Conservation (phyloP, 1,140 invertebrate genomes). For the Drosophila ercepeae region DNA sequence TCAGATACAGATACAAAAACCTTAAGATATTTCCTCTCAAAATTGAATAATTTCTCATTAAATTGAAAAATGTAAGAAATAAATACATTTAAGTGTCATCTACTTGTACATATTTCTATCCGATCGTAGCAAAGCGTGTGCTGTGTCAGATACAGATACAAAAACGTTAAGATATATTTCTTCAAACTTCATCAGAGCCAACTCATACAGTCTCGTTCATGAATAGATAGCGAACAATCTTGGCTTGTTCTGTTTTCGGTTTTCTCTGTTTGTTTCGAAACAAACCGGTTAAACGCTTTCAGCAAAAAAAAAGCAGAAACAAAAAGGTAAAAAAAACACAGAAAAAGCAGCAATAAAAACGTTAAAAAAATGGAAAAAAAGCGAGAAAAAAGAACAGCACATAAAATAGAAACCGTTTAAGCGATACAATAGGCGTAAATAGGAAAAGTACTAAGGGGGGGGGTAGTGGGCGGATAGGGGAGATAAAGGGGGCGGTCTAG, state of each 20-base stretch:
- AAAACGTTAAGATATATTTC: constrained; percentile 27
- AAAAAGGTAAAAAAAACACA: constrained; percentile 64
- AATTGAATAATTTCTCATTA: background rate
- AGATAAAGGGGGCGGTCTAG: background rate
- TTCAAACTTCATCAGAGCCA: constrained; percentile 47
- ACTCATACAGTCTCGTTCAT: constrained; percentile 15
- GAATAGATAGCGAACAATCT: too few species aligned
- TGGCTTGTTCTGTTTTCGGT: constrained; percentile 55
- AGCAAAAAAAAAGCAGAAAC: constrained; percentile 56
- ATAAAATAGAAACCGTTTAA: constrained; percentile 67
- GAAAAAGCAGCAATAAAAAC: constrained; percentile 5
- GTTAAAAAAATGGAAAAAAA: too few species aligned
- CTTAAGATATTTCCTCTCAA: constrained; percentile 32
- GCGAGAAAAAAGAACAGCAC: constrained; percentile 33
- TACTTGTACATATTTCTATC: constrained; percentile 9
- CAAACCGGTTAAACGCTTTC: constrained; percentile 69
- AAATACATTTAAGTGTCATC: background rate
- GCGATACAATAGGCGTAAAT: constrained; percentile 63
- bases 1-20: constrained; percentile 2
- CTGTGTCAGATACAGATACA: constrained; percentile 1
- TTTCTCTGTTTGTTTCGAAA: constrained; percentile 75
- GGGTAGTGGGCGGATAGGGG: background rate
- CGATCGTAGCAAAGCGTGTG: too few species aligned
- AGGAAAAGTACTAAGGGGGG: constrained; percentile 21
- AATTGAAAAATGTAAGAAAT: background rate